A percentile compares a stretch with the other conserved stretches of the same genome.
phyloP scores from a whole-genome alignment of 2,797 vertebrate species.

The Sphaeramia orbicularis region DNA sequence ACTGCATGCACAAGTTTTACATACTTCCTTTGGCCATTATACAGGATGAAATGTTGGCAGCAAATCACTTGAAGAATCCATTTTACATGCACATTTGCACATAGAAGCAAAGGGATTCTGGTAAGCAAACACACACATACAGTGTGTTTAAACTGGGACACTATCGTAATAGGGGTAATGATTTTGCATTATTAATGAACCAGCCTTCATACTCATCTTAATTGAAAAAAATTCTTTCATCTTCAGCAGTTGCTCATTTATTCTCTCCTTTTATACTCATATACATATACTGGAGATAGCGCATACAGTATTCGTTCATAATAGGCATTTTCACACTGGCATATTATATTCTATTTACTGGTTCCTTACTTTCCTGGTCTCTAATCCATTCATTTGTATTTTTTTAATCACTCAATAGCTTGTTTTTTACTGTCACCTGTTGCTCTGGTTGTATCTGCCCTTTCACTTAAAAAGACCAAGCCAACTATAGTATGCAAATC shows the following conservation, averaged over 20 bases:
- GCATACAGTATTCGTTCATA: conserved; percentile 1
- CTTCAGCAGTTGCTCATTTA: conserved; percentile 67
- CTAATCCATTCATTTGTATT: background rate
- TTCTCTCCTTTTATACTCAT: conserved; percentile 39
- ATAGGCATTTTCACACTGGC: background rate
- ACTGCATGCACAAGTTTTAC: conserved; percentile 12
- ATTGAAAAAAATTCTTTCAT: conserved; percentile 80
- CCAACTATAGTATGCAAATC: background rate
- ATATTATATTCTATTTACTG: background rate
- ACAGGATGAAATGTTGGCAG: conserved; percentile 59
- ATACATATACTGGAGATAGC: conserved; percentile 37
- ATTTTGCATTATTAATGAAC: conserved; percentile 82
- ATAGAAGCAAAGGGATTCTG: conserved; percentile 12
- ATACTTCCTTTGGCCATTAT: conserved; percentile 47
- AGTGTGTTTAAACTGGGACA: conserved; percentile 73
- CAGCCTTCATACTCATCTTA: conserved; percentile 71
- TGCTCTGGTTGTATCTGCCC: conserved; percentile 1
- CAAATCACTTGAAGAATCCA: conserved; percentile 56
- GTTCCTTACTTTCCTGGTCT: background rate
- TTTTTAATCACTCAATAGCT: background rate
- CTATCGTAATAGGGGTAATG: conserved; percentile 77
- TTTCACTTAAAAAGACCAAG: background rate
- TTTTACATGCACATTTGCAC: conserved; percentile 48
- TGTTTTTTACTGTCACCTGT: background rate
- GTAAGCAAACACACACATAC: conserved; percentile 45